Evolutionary conservation across 2,888 invertebrate genomes (phyloP).

Genomic region (Perizoma affinitatum): DNA sequence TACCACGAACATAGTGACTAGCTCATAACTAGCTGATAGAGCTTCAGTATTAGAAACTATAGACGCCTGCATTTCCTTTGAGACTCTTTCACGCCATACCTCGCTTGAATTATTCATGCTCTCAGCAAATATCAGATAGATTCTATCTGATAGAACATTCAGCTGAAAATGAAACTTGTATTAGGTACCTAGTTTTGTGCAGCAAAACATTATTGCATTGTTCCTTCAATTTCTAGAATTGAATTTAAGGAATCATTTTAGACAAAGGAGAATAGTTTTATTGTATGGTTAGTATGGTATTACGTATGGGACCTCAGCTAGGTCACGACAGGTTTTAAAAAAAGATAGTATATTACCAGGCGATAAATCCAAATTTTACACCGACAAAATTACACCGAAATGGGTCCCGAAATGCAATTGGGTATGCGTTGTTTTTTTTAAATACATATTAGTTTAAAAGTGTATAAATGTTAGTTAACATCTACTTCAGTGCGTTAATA

Average conservation of each 20-base stretch:
- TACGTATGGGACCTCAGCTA: too few relatives aligned
- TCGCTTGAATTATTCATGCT: conserved; percentile 74
- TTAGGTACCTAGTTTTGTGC: conserved; percentile 17
- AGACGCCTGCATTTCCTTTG: conserved; percentile 73
- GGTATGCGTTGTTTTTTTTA: too few relatives aligned
- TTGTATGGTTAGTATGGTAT: too few relatives aligned
- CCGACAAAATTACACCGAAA: too few relatives aligned
- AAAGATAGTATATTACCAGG: too few relatives aligned
- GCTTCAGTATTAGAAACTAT: conserved; percentile 70
- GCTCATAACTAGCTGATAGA: conserved; percentile 44
- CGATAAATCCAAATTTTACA: too few relatives aligned
- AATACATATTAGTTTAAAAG: too few relatives aligned
- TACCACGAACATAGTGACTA: background rate
- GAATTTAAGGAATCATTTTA: too few relatives aligned
- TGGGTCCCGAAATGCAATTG: too few relatives aligned
- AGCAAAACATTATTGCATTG: conserved; percentile 3
- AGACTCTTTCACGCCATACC: conserved; percentile 70
- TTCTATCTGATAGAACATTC: conserved; percentile 41
- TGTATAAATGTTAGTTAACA: too few relatives aligned
- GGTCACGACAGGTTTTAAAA: conserved; percentile 1
- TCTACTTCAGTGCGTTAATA: too few relatives aligned
- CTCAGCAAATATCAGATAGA: conserved; percentile 68
- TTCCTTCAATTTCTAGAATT: background rate
- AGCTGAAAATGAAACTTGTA: conserved; percentile 51
- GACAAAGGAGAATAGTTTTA: too few relatives aligned